Evolutionary conservation across 2,113 vertebrate species (phyloP).

Genomic region (Glareola pratincola): DNA sequence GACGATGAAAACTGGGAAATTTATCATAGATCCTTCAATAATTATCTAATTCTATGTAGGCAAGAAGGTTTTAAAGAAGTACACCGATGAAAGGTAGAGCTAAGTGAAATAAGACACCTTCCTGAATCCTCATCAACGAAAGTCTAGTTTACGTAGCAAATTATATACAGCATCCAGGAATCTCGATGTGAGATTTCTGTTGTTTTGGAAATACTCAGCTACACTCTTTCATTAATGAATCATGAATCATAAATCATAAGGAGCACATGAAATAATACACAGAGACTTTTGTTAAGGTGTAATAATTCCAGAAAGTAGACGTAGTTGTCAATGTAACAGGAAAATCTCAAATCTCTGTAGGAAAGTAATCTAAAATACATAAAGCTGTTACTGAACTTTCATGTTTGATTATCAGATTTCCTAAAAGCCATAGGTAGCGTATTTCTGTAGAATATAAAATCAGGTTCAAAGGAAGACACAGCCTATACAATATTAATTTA

Average conservation of each 20-base stretch:
- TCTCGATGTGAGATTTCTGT: background rate
- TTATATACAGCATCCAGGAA: background rate
- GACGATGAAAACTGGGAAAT: background rate
- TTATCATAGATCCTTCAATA: background rate
- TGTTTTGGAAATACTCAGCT: background rate
- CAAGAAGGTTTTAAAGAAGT: background rate
- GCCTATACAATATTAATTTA: slow-evolving; percentile 39
- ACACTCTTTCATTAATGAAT: background rate
- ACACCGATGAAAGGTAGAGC: background rate
- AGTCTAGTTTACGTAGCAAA: background rate
- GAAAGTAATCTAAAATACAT: slow-evolving; percentile 23
- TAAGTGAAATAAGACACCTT: background rate
- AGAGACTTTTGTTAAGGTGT: background rate
- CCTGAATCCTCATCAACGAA: background rate
- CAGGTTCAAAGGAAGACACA: slow-evolving; percentile 13
- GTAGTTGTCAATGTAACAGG: background rate
- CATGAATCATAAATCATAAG: background rate
- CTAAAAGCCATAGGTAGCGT: background rate
- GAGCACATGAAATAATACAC: background rate
- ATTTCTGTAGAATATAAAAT: slow-evolving; percentile 31
- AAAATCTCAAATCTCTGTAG: background rate
- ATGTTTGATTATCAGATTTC: slow-evolving; percentile 31
- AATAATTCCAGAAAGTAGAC: background rate
- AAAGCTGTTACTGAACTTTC: slow-evolving; percentile 19
- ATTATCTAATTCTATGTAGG: background rate